Evolutionary conservation across 2,888 invertebrate species (phyloP).

Genomic region (Xestia c-nigrum): DNA sequence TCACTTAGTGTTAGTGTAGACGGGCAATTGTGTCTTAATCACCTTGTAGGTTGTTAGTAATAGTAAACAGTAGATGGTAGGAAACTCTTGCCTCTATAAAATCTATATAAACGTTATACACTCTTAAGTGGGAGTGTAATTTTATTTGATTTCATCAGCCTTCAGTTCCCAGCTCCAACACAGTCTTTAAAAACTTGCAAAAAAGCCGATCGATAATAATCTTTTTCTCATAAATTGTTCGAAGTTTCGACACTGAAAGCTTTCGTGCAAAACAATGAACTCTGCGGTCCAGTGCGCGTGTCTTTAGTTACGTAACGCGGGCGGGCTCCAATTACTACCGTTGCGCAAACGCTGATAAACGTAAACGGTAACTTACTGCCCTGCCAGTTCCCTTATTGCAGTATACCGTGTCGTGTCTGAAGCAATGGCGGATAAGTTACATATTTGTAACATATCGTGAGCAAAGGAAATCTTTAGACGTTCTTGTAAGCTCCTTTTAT

Average conservation of each 20-base stretch:
- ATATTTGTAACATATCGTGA: constrained; percentile 62
- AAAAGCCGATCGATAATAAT: constrained; percentile 54
- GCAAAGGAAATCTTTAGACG: constrained; percentile 15
- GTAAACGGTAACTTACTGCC: constrained; percentile 56
- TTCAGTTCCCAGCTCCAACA: constrained; percentile 29
- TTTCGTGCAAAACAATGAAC: constrained; percentile 68
- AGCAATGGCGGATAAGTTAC: constrained; percentile 56
- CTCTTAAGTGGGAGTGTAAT: background rate
- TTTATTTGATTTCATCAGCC: constrained; percentile 14
- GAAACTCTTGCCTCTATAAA: background rate
- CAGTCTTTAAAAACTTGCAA: constrained; percentile 22
- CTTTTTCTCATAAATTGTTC: constrained; percentile 65
- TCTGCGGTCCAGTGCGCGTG: constrained; percentile 71
- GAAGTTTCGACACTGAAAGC: constrained; percentile 58
- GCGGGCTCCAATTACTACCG: constrained; percentile 77
- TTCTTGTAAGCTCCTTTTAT: constrained; percentile 29
- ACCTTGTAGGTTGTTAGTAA: background rate
- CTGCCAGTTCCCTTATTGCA: constrained; percentile 61
- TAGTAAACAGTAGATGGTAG: background rate
- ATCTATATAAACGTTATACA: background rate
- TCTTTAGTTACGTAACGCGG: constrained; percentile 67
- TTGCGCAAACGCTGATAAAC: constrained; percentile 74
- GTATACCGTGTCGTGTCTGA: constrained; percentile 59
- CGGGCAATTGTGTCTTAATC: background rate
- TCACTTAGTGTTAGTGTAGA: background rate